Evolutionary conservation across 2,888 invertebrate genomes (phyloP), one percentile per base, ranked within the genome.

Genomic region (Eudasyphora cyanicolor): DNA sequence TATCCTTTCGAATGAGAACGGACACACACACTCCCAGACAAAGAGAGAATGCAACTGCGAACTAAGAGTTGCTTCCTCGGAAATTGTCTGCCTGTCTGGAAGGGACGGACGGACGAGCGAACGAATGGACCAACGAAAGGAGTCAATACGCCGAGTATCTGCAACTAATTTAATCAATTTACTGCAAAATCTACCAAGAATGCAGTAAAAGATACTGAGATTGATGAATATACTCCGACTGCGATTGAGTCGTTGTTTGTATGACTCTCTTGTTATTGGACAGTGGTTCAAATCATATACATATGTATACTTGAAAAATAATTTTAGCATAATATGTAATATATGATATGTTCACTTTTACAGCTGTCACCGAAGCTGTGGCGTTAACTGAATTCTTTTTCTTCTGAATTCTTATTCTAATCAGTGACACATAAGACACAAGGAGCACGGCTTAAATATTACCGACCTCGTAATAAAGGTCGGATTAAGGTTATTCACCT

Each of bases 91-190:
- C 4, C 51, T 17, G 32, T 51, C 5, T 14, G 12, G 45, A 27
- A 12, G 12, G 21, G 17, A 51, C 57, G 27, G 57, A 57, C 57
- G n/a, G n/a, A n/a, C n/a, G n/a, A n/a, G n/a, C n/a, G n/a, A n/a
- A n/a, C n/a, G n/a, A n/a, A n/a, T n/a, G n/a, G n/a, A n/a, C n/a
- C 45, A 19, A 17, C 6, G 3, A 17, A n/a, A n/a, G n/a, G 17
- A 38, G 35, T 6, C n/a, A 21, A n/a, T 51, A n/a, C n/a, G 12
- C 24, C 7, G 12, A 12, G 0, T 10, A 29, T 14, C 24, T 19
- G 29, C 62, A 84, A 75, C 57, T 71, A 80, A 81, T 84, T 84
- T 74, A 84, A 84, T 80, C 83, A 84, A 84, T 84, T 84, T 84
- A 71, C 77, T 78, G 76, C 75, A 76, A 81, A 80, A 84, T 80